Conservation (phyloP, 1,140 invertebrate genomes). For the Ectropis grisescens region DNA sequence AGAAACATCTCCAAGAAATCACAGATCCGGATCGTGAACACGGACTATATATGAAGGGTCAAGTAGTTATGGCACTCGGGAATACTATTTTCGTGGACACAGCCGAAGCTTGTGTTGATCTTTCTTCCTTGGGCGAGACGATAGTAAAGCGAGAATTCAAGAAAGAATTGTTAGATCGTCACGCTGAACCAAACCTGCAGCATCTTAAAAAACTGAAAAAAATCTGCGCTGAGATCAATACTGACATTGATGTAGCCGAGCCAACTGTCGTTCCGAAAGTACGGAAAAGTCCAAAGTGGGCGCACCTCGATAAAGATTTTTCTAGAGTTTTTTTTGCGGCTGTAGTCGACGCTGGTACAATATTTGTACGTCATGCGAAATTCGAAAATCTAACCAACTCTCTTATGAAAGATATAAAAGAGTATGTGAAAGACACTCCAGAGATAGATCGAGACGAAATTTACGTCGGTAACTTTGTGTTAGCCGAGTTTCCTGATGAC, state of each 20-base stretch:
- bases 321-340: slow-evolving; percentile 37
- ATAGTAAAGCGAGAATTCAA: slow-evolving; percentile 42
- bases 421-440: slow-evolving; percentile 26
- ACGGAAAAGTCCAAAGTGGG: slow-evolving; percentile 42
- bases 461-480: slow-evolving; percentile 34
- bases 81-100: slow-evolving; percentile 49
- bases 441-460: slow-evolving; percentile 15
- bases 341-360: slow-evolving; percentile 27
- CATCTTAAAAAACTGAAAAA: slow-evolving; percentile 32
- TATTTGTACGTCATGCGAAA: slow-evolving; percentile 42
- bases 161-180: slow-evolving; percentile 30
- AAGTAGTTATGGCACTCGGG: slow-evolving; percentile 36
- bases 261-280: too few species aligned
- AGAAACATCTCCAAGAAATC: slow-evolving; percentile 27
- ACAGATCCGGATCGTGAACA: slow-evolving; percentile 32
- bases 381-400: slow-evolving; percentile 34
- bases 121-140: slow-evolving; percentile 31
- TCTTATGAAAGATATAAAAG: slow-evolving; percentile 44
- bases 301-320: slow-evolving; percentile 40
- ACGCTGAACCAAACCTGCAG: slow-evolving; percentile 30
- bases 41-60: slow-evolving; percentile 36
- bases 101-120: slow-evolving; percentile 43
- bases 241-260: too few species aligned
- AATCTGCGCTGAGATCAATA: too few species aligned
- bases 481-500: slow-evolving; percentile 55